These are phyloP conservation scores for Austrolebias charrua DNA, from an alignment of 2,797 vertebrate genomes.

Conservation along the genomic window DNA sequence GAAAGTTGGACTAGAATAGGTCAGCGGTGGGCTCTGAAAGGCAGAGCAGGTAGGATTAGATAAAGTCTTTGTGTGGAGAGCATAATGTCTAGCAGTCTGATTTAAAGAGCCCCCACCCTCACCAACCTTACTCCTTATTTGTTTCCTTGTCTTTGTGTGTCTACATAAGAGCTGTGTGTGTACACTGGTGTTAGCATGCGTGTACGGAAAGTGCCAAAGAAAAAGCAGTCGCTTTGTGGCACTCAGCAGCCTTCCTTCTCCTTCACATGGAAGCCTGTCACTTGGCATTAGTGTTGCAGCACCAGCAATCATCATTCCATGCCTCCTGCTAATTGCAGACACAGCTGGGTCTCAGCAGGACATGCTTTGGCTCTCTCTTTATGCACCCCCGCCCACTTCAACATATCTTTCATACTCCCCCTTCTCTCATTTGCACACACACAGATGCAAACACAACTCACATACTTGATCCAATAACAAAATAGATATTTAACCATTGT, in stretches of 20 bases:
- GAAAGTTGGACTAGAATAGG: slow-evolving; percentile 88
- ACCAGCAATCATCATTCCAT: slow-evolving; percentile 98
- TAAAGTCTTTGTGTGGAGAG: slow-evolving; percentile 91
- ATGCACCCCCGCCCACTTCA: neutral
- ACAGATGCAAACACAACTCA: slow-evolving; percentile 81
- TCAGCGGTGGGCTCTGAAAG: slow-evolving; percentile 91
- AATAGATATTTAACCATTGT: slow-evolving; percentile 23
- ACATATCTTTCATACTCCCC: slow-evolving; percentile 43
- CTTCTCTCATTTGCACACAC: slow-evolving; percentile 73
- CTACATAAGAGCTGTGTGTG: slow-evolving; percentile 32
- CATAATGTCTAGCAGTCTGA: slow-evolving; percentile 96
- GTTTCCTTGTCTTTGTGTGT: slow-evolving; percentile 36
- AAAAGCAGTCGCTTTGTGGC: slow-evolving; percentile 62
- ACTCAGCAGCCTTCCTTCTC: slow-evolving; percentile 67
- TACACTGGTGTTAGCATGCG: slow-evolving; percentile 33
- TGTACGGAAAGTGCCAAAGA: slow-evolving; percentile 39
- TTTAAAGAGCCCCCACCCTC: slow-evolving; percentile 92
- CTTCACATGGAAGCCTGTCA: slow-evolving; percentile 93
- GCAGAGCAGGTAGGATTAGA: slow-evolving; percentile 98
- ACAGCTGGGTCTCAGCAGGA: slow-evolving; percentile 99
- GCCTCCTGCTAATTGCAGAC: slow-evolving; percentile 99
- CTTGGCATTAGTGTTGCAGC: slow-evolving; percentile 96
- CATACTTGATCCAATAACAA: slow-evolving; percentile 29
- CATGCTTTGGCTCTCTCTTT: slow-evolving; percentile 69
- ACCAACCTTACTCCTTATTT: slow-evolving; percentile 43